phyloP scores from a whole-genome alignment of 2,797 vertebrate genomes.

The Diplodus sargus region DNA sequence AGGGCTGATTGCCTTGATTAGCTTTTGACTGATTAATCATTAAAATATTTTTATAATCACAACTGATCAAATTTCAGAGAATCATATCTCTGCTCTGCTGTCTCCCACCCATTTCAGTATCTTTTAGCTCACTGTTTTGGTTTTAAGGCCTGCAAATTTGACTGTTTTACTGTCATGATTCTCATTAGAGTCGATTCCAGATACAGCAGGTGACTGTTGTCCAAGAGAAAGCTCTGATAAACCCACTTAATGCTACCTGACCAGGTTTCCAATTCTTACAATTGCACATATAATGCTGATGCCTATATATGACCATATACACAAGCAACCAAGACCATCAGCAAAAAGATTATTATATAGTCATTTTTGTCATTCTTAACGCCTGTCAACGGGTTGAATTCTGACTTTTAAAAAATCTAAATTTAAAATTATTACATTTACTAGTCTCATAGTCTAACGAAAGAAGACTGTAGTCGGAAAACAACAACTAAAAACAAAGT shows the following conservation, averaged over 20 bases:
- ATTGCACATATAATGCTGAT: too few species aligned
- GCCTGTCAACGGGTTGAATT: too few species aligned
- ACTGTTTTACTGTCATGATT: not conserved
- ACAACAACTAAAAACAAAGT: too few species aligned
- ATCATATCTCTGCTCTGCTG: not conserved
- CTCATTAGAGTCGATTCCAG: not conserved
- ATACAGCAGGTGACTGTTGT: not conserved
- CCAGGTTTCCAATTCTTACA: too few species aligned
- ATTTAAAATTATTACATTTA: too few species aligned
- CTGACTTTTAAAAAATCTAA: too few species aligned
- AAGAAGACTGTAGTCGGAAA: too few species aligned
- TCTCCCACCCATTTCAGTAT: not conserved
- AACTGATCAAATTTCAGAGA: not conserved
- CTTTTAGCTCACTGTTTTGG: not conserved
- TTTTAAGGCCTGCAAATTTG: not conserved
- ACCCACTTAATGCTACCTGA: not conserved
- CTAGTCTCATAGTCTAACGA: too few species aligned
- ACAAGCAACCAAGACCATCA: too few species aligned
- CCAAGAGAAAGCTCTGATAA: not conserved
- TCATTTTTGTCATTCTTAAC: too few species aligned
- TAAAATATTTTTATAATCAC: slow-evolving; percentile 8
- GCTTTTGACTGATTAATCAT: not conserved
- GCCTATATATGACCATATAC: too few species aligned
- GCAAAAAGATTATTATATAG: too few species aligned
- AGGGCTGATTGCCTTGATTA: not conserved